Evolutionary conservation across 2,113 vertebrate genomes (phyloP), one percentile per base, ranked within the genome.

Genomic region (Anas platyrhynchos): DNA sequence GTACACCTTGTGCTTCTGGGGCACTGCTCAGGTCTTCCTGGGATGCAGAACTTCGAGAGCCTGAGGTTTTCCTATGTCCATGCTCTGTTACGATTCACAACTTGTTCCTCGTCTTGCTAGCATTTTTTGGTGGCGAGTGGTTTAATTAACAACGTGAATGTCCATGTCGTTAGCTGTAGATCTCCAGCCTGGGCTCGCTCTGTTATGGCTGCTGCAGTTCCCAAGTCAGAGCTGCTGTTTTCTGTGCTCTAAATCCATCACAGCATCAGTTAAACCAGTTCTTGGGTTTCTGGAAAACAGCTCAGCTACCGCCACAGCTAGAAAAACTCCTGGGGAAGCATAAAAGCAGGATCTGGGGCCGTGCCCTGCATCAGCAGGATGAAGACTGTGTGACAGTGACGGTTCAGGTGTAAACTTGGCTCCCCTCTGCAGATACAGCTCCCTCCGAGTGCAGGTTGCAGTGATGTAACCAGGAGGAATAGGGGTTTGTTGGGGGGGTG

Each of bases 371-470:
- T 11, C 14, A 10, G 62, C 31, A 55, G 67, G 66, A 25, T 23
- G 21, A 13, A 77, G 26, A 6, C 26, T 15, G 36, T 56, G 43
- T 43, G 46, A 8, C 18, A n/a, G 46, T 44, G 65, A 23, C 83
- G 78, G 61, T 9, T 29, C 72, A 36, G 52, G 41, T 83, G 52
- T 38, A 25, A 69, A 74, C 58, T 36, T 43, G 25, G 23, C 32
- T 61, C 16, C 44, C 44, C 32, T 17, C 17, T 41, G 36, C 31
- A 76, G n/a, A 22, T 22, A 5, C 21, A 80, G n/a, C 34, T 75
- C 29, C 22, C 27, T 25, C 25, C 1, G 0, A 3, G 25, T 48
- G n/a, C 11, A 9, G n/a, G 12, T 5, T 31, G 74, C 67, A 62
- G 26, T 8, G 86, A 5, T 59, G 46, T 14, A 8, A 46, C 12